Percentiles rank a stretch among this genome's conserved stretches.
Evolutionary conservation across 2,888 invertebrate genomes (phyloP).

Genomic region (Hesperia comma): DNA sequence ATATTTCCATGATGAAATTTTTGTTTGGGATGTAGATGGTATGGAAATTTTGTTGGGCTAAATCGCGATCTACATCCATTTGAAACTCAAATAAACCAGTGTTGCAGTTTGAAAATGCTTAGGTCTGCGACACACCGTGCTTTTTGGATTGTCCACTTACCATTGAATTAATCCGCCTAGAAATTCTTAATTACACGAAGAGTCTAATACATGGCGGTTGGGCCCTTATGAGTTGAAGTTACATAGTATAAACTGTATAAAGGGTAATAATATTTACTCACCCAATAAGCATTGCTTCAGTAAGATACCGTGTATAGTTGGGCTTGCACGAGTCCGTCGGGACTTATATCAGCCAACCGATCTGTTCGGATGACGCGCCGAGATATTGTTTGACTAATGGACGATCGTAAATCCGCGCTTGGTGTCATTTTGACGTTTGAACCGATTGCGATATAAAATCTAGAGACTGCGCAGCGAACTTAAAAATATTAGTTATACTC

Average conservation of each 20-base stretch:
- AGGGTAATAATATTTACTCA: slow-evolving; percentile 10
- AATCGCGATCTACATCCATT: no score
- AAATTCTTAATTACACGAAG: no score
- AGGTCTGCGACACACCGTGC: no score
- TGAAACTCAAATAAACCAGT: no score
- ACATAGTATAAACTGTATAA: not conserved
- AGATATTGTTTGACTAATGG: slow-evolving; percentile 71
- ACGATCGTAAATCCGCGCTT: slow-evolving; percentile 53
- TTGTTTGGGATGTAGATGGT: no score
- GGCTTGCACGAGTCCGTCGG: slow-evolving; percentile 40
- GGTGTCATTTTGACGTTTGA: slow-evolving; percentile 64
- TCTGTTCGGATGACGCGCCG: slow-evolving; percentile 54
- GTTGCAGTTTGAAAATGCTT: no score
- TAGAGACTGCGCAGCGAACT: slow-evolving; percentile 16
- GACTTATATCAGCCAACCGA: slow-evolving; percentile 51
- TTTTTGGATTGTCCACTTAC: no score
- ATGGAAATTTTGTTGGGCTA: no score
- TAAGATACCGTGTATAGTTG: slow-evolving; percentile 22
- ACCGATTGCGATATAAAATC: slow-evolving; percentile 44
- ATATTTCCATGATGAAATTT: no score
- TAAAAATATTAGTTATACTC: slow-evolving; percentile 2
- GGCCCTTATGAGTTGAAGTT: not conserved
- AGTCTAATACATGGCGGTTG: not conserved
- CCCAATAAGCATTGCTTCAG: slow-evolving; percentile 22
- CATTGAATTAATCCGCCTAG: no score